phyloP scores from a whole-genome alignment of 2,888 invertebrate species.

The Belgica antarctica region DNA sequence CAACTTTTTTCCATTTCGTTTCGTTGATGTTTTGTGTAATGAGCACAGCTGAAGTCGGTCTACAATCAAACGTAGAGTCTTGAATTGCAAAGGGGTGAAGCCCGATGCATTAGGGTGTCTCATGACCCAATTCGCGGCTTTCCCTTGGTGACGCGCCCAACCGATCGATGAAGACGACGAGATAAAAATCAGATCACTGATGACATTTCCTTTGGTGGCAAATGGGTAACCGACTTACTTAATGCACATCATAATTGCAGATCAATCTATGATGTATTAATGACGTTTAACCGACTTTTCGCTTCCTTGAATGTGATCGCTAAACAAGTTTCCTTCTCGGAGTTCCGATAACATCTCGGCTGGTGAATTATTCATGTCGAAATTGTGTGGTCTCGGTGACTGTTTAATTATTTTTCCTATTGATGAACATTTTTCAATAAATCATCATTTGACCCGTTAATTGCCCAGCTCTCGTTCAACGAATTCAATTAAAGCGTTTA shows the following conservation, averaged over 20 bases:
- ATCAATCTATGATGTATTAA: slow-evolving; percentile 25
- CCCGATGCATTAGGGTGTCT: too few species aligned
- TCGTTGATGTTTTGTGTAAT: neutral
- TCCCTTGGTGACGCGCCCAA: neutral
- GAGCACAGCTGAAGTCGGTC: neutral
- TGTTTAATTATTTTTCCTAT: neutral
- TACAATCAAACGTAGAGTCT: neutral
- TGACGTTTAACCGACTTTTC: neutral
- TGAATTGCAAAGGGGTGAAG: neutral
- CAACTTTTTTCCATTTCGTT: neutral
- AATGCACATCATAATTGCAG: slow-evolving; percentile 16
- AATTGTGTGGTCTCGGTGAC: neutral
- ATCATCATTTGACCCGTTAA: neutral
- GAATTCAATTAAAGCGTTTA: neutral
- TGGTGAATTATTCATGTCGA: slow-evolving; percentile 29
- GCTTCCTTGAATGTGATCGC: too few species aligned
- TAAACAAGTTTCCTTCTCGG: neutral
- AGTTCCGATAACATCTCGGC: neutral
- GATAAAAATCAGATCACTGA: neutral
- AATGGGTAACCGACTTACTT: neutral
- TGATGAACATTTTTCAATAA: neutral
- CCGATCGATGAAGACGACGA: neutral
- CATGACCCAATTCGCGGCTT: neutral
- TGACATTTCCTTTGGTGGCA: neutral
- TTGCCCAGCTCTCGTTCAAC: neutral